Percentiles rank a stretch among this genome's conserved stretches.
phyloP scores from a whole-genome alignment of 2,888 invertebrate genomes.

The Pristionchus mayeri region DNA sequence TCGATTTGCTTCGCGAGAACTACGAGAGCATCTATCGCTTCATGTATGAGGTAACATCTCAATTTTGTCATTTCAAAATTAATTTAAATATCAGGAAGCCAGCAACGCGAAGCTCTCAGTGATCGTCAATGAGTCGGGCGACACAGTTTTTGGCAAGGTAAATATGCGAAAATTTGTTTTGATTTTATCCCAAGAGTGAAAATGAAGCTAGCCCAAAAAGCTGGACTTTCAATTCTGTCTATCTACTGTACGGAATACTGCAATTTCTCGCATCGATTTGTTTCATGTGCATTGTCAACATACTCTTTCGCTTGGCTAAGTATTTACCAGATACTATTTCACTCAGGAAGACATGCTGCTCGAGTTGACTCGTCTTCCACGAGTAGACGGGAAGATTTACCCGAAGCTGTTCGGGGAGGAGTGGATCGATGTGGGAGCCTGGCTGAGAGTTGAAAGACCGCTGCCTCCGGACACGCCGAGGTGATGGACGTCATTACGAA shows the following conservation, averaged over 20 bases:
- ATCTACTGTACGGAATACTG: no score
- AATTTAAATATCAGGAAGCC: slow-evolving; percentile 26
- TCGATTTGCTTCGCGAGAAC: slow-evolving; percentile 59
- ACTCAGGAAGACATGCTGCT: slow-evolving; percentile 46
- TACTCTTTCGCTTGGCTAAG: no score
- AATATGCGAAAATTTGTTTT: no score
- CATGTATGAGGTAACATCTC: slow-evolving; percentile 38
- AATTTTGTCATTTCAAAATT: no score
- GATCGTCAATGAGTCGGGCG: slow-evolving; percentile 1
- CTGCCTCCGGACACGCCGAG: slow-evolving; percentile 52
- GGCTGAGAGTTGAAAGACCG: slow-evolving; percentile 55
- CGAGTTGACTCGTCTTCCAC: slow-evolving; percentile 51
- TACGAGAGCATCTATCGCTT: slow-evolving; percentile 50
- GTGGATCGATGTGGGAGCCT: slow-evolving; percentile 56
- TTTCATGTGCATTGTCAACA: no score
- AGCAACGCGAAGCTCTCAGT: slow-evolving; percentile 35
- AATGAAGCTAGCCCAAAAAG: no score
- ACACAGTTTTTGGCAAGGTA: slow-evolving; percentile 41
- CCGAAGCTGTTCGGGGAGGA: slow-evolving; percentile 59
- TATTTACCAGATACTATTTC: no score
- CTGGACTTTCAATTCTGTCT: no score
- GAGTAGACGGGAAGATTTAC: slow-evolving; percentile 63
- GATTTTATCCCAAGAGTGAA: no score
- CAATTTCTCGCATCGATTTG: no score
- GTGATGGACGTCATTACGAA: not conserved